phyloP scores from a whole-genome alignment of 2,797 vertebrate genomes.

The Acomys russatus region DNA sequence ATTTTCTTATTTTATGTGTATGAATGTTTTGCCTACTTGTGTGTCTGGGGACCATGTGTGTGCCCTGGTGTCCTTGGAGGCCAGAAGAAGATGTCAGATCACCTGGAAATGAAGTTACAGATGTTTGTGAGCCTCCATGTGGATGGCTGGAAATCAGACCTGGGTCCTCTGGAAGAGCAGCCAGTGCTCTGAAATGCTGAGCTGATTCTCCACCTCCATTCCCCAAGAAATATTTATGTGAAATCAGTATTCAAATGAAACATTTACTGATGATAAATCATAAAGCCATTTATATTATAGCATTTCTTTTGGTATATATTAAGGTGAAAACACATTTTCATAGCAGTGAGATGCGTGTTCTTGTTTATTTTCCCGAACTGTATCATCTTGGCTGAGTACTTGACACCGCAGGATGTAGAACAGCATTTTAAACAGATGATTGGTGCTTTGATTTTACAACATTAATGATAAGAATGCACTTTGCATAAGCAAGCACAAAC shows the following conservation, averaged over 20 bases:
- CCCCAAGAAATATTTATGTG: not conserved
- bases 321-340: not conserved
- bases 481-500: not conserved
- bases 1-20: not conserved
- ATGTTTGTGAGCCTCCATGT: not conserved
- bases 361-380: not conserved
- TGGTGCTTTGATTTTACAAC: not conserved
- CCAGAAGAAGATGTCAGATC: not conserved
- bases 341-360: not conserved
- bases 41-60: not conserved
- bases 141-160: not conserved
- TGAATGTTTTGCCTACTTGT: not conserved
- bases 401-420: not conserved
- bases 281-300: not conserved
- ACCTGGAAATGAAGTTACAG: not conserved
- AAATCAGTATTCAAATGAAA: not conserved
- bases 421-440: not conserved
- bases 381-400: not conserved
- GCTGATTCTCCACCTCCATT: not conserved
- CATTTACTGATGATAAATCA: not conserved
- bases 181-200: not conserved
- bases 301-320: not conserved
- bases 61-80: not conserved
- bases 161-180: not conserved
- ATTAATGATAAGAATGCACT: not conserved